A percentile compares a stretch with the other conserved stretches of the same genome.
Conservation (phyloP, 2,888 invertebrate genomes). For the Reticulitermes lucifugus region DNA sequence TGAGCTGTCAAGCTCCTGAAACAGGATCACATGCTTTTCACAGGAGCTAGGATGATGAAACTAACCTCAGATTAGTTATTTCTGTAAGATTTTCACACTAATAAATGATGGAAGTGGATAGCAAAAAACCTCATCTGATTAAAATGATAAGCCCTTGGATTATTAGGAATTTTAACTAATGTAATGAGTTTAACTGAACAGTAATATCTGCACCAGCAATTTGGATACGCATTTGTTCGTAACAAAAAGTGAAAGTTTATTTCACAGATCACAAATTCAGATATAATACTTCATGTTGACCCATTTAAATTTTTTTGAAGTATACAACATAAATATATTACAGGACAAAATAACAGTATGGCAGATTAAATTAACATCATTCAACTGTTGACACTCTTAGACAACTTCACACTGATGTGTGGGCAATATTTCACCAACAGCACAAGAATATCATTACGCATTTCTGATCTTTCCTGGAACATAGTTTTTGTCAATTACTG, state of each 20-base stretch:
- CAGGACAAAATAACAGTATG: slow-evolving; percentile 30
- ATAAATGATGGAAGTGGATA: not conserved
- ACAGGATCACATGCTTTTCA: not conserved
- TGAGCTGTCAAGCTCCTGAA: not conserved
- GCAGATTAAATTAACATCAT: slow-evolving; percentile 26
- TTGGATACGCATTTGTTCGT: not conserved
- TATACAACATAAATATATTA: slow-evolving; percentile 9
- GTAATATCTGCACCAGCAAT: not conserved
- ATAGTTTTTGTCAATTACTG: slow-evolving; percentile 98
- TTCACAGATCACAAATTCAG: slow-evolving; percentile 2
- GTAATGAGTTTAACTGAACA: not conserved
- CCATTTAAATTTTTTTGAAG: slow-evolving; percentile 1
- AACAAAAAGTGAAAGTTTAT: not conserved
- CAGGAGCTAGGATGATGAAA: not conserved
- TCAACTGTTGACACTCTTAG: slow-evolving; percentile 19
- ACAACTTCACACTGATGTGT: slow-evolving; percentile 9
- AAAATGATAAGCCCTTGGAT: not conserved
- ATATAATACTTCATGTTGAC: not conserved
- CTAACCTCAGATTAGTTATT: not conserved
- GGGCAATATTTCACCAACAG: not conserved
- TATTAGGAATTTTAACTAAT: not conserved
- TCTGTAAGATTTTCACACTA: not conserved
- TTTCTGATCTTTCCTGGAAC: slow-evolving; percentile 99
- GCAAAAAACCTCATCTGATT: not conserved
- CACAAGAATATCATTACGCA: slow-evolving; percentile 72